Evolutionary conservation across 1,140 invertebrate genomes (phyloP), one percentile per base, ranked within the genome.

Genomic region (Scaptomyza pallida): DNA sequence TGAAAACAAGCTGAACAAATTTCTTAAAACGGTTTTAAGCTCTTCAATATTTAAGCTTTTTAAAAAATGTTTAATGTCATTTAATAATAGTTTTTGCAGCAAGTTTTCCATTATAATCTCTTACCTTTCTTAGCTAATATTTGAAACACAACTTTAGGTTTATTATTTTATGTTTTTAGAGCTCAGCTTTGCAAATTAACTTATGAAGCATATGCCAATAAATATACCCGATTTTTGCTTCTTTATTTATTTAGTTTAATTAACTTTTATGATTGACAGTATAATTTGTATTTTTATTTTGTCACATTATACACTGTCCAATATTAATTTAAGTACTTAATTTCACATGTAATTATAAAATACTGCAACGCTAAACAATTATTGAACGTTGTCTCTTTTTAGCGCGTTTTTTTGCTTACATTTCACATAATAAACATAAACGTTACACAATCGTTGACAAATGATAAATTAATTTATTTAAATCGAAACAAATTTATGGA

Each of bases 361-460:
- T 47, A 48, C 13, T n/a, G 56, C 56, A 16, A 10, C 21, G 26
- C 41, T 45, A 12, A 30, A 8, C 30, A 60, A 40, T 47, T 16
- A 57, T 19, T 45, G 30, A n/a, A 17, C 3, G 41, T 3, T 21
- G 26, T n/a, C 30, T 47, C 21, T 47, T 13, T 45, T 13, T 10
- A 40, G 51, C 16, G 35, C 35, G 19, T 41, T 50, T 61, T 61
- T 61, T 15, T 51, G 57, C 33, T 30, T 26, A 50, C 16, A 16
- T 35, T 59, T 59, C 55, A 45, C 55, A 35, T 44, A 19, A 10
- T 15, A 0, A 8, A 16, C 6, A 15, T 19, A 43, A 13, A 23
- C 1, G 9, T 30, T 23, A 10, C 9, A 23, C 17, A 48, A 23
- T 13, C 13, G 21, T 10, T 33, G 19, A 37, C 17, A 60, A 15